Percentiles rank a stretch among this genome's conserved stretches.
phyloP scores from a whole-genome alignment of 1,140 invertebrate genomes.

The Spodoptera frugiperda region DNA sequence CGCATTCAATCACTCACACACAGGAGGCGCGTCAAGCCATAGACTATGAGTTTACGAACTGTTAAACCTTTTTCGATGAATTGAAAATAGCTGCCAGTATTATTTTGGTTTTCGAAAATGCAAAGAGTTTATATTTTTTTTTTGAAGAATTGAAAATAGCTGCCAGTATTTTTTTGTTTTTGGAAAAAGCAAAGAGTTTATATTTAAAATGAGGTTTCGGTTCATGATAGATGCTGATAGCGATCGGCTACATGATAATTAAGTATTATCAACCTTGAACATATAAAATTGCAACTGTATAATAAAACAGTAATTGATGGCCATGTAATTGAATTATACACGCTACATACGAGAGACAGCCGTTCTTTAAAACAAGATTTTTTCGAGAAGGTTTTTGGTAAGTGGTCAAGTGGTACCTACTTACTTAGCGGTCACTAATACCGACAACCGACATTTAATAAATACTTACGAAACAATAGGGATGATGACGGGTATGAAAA shows the following conservation, averaged over 20 bases:
- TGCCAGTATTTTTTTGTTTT: neutral
- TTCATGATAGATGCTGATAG: constrained; percentile 7
- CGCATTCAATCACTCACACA: constrained; percentile 81
- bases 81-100: neutral
- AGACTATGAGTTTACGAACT: constrained; percentile 58
- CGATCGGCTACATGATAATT: constrained; percentile 11
- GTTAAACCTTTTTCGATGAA: constrained; percentile 23
- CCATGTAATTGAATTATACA: constrained; percentile 32
- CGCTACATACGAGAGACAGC: neutral
- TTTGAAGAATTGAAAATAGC: neutral
- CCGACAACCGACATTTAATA: too few relatives aligned
- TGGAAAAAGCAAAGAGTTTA: neutral
- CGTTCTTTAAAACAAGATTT: constrained; percentile 2
- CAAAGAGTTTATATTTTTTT: neutral
- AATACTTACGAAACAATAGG: too few relatives aligned
- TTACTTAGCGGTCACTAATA: too few relatives aligned
- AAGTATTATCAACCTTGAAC: constrained; percentile 8
- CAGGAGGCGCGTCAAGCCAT: constrained; percentile 62
- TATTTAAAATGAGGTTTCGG: neutral
- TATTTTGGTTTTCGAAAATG: neutral
- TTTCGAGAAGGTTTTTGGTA: too few relatives aligned
- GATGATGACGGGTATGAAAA: too few relatives aligned
- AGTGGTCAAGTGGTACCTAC: too few relatives aligned
- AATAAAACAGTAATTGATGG: constrained; percentile 28
- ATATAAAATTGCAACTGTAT: constrained; percentile 34